Evolutionary conservation across 2,113 vertebrate genomes (phyloP).

Genomic region (Callipepla squamata): DNA sequence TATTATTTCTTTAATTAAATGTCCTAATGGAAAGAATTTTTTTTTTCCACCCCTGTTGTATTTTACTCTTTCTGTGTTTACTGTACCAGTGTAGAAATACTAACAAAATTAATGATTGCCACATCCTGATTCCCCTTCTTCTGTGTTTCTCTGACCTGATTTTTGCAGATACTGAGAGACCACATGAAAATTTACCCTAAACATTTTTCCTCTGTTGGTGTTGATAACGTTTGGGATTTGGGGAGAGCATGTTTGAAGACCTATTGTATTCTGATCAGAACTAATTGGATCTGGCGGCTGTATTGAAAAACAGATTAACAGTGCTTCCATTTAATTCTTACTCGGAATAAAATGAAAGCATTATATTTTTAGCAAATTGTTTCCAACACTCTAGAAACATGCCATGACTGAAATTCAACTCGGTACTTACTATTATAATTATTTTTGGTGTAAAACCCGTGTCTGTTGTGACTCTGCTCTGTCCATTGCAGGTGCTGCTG

Average conservation of each 20-base stretch:
- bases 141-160: neutral
- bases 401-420: neutral
- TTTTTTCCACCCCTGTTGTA: neutral
- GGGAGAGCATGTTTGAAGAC: neutral
- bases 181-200: neutral
- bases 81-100: neutral
- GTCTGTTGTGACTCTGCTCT: conserved; percentile 1
- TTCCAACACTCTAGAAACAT: neutral
- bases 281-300: neutral
- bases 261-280: neutral
- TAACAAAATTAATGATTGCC: neutral
- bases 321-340: neutral
- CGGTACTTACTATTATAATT: rapidly evolving
- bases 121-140: neutral
- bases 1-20: neutral
- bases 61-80: neutral
- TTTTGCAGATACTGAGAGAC: neutral
- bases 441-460: neutral
- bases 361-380: neutral
- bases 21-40: neutral
- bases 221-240: neutral
- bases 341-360: neutral
- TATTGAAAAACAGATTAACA: neutral
- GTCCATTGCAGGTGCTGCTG: conserved; percentile 88
- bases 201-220: neutral